Conservation (phyloP, 2,797 vertebrate species). For the Coracias cyanogaster region DNA sequence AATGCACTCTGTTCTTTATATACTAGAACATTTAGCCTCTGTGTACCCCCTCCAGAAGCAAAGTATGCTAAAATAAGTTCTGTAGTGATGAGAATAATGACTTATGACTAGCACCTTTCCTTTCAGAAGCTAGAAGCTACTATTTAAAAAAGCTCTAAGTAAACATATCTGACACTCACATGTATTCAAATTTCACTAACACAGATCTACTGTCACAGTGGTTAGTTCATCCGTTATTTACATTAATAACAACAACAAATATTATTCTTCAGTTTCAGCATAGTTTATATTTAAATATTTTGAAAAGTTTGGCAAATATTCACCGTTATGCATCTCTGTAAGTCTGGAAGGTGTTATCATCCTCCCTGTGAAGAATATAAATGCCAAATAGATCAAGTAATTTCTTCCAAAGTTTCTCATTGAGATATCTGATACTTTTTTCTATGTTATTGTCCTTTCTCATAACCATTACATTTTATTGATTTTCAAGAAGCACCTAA, state of each 20-base stretch:
- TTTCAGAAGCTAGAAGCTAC: neutral
- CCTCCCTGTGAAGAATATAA: neutral
- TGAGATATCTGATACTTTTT: neutral
- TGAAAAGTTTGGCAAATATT: neutral
- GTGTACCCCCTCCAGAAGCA: neutral
- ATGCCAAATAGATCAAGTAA: neutral
- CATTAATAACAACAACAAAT: neutral
- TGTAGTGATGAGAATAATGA: neutral
- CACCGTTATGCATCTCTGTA: neutral
- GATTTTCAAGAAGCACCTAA: neutral
- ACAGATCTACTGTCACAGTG: neutral
- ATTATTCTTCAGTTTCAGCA: neutral
- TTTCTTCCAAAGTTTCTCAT: neutral
- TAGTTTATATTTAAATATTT: neutral
- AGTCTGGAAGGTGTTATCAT: neutral
- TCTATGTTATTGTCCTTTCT: neutral
- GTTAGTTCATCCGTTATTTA: neutral
- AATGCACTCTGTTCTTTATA: neutral
- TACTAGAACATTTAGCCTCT: neutral
- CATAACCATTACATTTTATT: neutral
- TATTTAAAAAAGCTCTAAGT: neutral
- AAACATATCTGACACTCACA: neutral
- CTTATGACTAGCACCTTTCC: neutral
- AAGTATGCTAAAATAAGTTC: neutral
- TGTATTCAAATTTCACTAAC: neutral